phyloP scores from a whole-genome alignment of 2,113 vertebrate species.

The Cisticola juncidis region DNA sequence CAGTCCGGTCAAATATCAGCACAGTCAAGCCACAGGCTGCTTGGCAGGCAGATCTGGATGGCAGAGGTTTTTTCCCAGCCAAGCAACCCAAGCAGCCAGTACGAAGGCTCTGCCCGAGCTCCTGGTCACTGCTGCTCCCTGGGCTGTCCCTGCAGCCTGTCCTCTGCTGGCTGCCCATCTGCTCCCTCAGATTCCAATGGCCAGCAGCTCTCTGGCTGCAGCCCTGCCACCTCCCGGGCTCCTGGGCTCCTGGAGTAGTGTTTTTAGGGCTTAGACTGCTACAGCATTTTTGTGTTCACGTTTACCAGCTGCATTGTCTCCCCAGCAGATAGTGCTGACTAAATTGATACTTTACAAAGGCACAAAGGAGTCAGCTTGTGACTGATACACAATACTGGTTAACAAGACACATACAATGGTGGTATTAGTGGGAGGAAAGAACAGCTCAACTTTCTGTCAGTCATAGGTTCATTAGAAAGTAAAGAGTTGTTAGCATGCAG shows the following conservation, averaged over 20 bases:
- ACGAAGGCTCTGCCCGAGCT: accelerated
- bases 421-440: constrained; percentile 66
- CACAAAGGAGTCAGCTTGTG: constrained; percentile 67
- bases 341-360: constrained; percentile 58
- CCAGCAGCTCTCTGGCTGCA: not conserved
- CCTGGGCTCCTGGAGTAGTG: not conserved
- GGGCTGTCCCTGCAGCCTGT: accelerated
- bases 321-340: constrained; percentile 55
- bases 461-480: constrained; percentile 54
- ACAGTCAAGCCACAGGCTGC: not conserved
- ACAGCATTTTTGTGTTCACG: not conserved
- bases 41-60: not conserved
- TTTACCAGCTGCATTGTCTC: constrained; percentile 32
- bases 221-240: not conserved
- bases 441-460: constrained; percentile 60
- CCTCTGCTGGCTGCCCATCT: not conserved
- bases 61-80: not conserved
- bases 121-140: accelerated
- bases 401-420: constrained; percentile 50
- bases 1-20: not conserved
- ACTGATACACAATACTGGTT: constrained; percentile 61
- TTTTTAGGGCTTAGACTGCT: not conserved
- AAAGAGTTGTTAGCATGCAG: constrained; percentile 24
- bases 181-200: not conserved
- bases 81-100: not conserved